Evolutionary conservation across 2,113 vertebrate species (phyloP).

Genomic region (Chitala chitala): DNA sequence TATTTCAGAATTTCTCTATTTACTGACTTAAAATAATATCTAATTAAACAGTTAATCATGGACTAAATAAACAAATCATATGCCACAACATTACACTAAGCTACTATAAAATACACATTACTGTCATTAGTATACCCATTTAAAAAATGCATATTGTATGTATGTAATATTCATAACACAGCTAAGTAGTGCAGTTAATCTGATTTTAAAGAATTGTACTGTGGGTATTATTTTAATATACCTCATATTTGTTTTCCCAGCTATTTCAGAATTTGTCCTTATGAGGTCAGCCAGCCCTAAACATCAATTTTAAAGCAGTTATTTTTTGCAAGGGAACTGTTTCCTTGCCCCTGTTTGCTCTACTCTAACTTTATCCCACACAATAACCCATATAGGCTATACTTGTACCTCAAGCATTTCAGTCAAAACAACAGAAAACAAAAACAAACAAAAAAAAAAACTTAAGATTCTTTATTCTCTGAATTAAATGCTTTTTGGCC

Average conservation of each 20-base stretch:
- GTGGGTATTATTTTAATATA: neutral
- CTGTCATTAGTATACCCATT: neutral
- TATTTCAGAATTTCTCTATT: neutral
- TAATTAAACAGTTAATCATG: conserved; percentile 9
- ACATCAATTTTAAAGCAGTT: no score
- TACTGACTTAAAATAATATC: neutral
- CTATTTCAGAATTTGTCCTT: neutral
- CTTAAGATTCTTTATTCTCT: neutral
- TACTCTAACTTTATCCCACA: no score
- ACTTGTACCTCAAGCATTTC: no score
- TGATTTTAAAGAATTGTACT: neutral
- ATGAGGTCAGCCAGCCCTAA: no score
- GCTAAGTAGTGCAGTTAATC: neutral
- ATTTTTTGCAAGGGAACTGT: no score
- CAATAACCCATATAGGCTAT: no score
- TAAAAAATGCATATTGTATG: no score
- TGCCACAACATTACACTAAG: neutral
- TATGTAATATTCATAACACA: no score
- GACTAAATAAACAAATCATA: neutral
- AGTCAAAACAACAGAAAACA: neutral
- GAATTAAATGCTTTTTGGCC: neutral
- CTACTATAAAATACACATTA: neutral
- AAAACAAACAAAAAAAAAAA: neutral
- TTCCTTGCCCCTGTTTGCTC: no score
- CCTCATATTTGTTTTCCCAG: neutral